Percentiles rank a stretch among this genome's conserved stretches.
These are phyloP conservation scores for Pantherophis vulpinus DNA, from an alignment of 2,797 vertebrate species.

Conservation along the genomic window DNA sequence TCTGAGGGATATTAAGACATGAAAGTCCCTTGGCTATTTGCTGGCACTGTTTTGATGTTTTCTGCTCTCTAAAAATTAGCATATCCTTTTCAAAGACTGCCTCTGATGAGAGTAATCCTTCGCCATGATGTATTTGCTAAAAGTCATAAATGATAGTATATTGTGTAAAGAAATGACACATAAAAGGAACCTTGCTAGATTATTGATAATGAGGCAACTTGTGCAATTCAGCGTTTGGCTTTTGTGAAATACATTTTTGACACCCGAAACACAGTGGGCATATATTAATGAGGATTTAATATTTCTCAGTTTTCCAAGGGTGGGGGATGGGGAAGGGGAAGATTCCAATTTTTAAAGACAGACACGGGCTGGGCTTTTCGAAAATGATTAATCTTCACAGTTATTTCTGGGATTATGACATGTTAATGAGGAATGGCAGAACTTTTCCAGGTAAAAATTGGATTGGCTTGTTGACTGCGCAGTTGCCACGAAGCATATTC, in stretches of 20 bases:
- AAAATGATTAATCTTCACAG: constrained; percentile 59
- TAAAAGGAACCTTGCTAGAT: constrained; percentile 88
- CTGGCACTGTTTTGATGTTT: constrained; percentile 96
- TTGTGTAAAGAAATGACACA: constrained; percentile 87
- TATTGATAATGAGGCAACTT: constrained; percentile 85
- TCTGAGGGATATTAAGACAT: constrained; percentile 94
- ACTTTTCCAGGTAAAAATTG: constrained; percentile 46
- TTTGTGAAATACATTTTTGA: constrained; percentile 75
- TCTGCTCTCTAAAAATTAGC: constrained; percentile 95
- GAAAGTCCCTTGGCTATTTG: constrained; percentile 95
- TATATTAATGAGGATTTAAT: constrained; percentile 76
- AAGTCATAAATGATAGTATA: constrained; percentile 90
- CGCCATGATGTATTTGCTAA: constrained; percentile 86
- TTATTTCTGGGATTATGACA: constrained; percentile 66
- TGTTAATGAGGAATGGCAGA: constrained; percentile 53
- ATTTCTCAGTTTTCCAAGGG: constrained; percentile 65
- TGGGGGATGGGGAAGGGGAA: neutral
- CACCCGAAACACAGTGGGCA: constrained; percentile 74
- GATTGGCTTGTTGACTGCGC: constrained; percentile 29
- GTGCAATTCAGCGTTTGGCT: constrained; percentile 75
- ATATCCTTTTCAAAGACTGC: constrained; percentile 90
- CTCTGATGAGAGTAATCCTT: constrained; percentile 88
- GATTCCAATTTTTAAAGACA: constrained; percentile 65
- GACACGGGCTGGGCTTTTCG: constrained; percentile 23
- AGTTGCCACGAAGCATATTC: constrained; percentile 47